Evolutionary conservation across 2,797 vertebrate genomes (phyloP).

Genomic region (Sarcoramphus papa): DNA sequence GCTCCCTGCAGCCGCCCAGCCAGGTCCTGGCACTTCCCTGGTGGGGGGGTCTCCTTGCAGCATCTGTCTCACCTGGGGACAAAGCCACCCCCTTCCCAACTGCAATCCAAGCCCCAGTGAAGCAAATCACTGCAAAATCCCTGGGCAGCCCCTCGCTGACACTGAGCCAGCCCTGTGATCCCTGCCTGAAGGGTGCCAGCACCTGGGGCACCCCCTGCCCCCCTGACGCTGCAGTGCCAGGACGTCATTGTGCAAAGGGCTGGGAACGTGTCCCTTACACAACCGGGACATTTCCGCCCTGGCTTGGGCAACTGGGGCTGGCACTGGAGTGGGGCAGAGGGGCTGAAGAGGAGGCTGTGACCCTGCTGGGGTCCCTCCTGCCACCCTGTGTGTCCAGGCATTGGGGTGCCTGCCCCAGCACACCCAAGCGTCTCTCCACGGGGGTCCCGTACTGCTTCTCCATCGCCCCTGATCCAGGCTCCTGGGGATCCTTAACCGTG

Average conservation of each 20-base stretch:
- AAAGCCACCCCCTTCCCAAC: not conserved
- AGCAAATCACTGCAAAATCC: not conserved
- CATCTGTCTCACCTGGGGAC: not conserved
- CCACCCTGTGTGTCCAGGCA: not conserved
- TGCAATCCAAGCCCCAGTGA: not conserved
- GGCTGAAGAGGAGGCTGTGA: not conserved
- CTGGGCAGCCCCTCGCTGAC: not conserved
- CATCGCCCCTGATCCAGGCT: not conserved
- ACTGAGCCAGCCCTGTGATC: not conserved
- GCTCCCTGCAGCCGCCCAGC: not conserved
- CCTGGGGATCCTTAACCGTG: not conserved
- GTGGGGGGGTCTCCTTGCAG: not conserved
- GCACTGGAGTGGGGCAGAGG: not conserved
- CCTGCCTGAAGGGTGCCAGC: not conserved
- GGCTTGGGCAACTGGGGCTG: conserved; percentile 5
- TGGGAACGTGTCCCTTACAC: conserved; percentile 44
- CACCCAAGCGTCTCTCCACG: not conserved
- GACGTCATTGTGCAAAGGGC: conserved; percentile 21
- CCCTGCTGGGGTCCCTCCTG: not conserved
- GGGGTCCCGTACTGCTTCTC: not conserved
- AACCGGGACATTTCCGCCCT: not conserved
- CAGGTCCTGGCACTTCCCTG: not conserved
- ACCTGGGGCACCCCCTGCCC: accelerated
- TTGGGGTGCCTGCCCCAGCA: not conserved
- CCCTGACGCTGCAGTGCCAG: accelerated